Percentiles rank a stretch among this genome's conserved stretches.
phyloP scores from a whole-genome alignment of 2,888 invertebrate species.

The Nemotelus nigrinus region DNA sequence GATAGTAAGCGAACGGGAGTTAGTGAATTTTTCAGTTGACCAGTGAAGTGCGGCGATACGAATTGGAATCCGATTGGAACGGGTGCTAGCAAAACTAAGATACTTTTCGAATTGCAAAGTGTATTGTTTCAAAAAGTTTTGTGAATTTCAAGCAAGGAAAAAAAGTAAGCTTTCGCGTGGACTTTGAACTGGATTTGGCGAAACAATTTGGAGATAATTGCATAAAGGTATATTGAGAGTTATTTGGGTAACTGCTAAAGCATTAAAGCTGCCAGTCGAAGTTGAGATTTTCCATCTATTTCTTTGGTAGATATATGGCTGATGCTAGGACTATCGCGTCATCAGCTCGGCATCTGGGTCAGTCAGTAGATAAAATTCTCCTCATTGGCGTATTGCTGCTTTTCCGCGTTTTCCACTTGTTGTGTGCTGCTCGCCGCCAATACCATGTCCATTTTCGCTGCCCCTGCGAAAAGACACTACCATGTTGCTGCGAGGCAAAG shows the following conservation, averaged over 20 bases:
- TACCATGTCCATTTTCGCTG: neutral
- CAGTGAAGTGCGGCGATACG: neutral
- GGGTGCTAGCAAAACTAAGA: neutral
- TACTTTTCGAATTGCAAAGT: slow-evolving; percentile 2
- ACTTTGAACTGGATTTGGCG: no score
- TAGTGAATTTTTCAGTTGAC: neutral
- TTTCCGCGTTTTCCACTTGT: slow-evolving; percentile 34
- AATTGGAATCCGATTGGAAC: neutral
- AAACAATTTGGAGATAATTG: no score
- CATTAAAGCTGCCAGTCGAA: no score
- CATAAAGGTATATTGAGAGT: no score
- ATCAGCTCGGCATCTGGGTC: slow-evolving; percentile 23
- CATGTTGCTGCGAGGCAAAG: neutral
- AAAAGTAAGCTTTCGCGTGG: no score
- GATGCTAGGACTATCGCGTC: slow-evolving; percentile 1
- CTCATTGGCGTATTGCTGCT: neutral
- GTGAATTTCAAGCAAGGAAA: no score
- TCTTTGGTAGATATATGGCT: neutral
- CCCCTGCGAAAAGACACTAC: neutral
- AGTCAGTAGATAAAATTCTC: slow-evolving; percentile 15
- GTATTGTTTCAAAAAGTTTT: neutral
- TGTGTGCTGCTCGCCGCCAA: neutral
- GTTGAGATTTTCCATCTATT: no score
- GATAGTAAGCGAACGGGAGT: neutral
- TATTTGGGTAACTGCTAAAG: no score